Percentiles rank a stretch among this genome's conserved stretches.
Evolutionary conservation across 2,113 vertebrate genomes (phyloP).

Genomic region (Pelusios castaneus): DNA sequence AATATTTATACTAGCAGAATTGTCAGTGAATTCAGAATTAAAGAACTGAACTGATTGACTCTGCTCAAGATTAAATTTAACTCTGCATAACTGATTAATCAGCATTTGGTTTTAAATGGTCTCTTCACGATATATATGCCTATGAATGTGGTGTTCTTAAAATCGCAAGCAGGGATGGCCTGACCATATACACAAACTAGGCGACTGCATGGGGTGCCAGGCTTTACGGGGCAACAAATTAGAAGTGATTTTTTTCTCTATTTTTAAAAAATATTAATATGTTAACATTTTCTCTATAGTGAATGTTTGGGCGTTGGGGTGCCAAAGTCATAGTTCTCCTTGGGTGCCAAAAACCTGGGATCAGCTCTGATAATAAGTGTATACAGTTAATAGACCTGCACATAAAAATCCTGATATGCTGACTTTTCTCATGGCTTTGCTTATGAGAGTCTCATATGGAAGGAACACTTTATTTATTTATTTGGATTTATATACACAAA

Average conservation of each 20-base stretch:
- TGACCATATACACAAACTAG: too few species aligned
- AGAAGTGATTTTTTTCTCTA: too few species aligned
- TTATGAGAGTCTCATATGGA: neutral
- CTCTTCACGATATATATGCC: conserved; percentile 43
- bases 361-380: too few species aligned
- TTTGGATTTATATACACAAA: conserved; percentile 6
- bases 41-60: conserved; percentile 57
- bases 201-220: too few species aligned
- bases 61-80: neutral
- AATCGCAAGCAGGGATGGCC: too few species aligned
- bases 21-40: conserved; percentile 29
- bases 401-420: neutral
- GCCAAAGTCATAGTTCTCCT: too few species aligned
- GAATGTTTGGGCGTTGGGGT: too few species aligned
- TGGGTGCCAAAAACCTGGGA: too few species aligned
- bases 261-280: too few species aligned
- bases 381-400: neutral
- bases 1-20: conserved; percentile 64
- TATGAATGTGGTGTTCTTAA: conserved; percentile 27
- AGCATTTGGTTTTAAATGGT: conserved; percentile 44
- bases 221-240: too few species aligned
- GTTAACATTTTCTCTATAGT: too few species aligned
- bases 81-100: conserved; percentile 38
- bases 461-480: neutral
- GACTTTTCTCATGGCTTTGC: neutral